Conservation (phyloP, 1,140 invertebrate species). For the Papilio glaucus region DNA sequence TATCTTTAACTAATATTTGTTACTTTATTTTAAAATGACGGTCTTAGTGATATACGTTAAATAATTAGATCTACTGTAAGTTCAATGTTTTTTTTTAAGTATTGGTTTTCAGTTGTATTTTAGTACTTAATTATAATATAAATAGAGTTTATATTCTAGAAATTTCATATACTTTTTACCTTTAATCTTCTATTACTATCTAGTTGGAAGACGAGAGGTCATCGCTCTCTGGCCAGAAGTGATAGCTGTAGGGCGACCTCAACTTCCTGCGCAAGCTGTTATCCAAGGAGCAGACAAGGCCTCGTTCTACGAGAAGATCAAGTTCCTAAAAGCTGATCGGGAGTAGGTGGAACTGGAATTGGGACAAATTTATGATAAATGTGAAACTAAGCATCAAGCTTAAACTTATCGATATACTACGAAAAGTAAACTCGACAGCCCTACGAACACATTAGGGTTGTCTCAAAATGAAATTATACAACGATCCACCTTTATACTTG, state of each 20-base stretch:
- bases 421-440: conserved; percentile 41
- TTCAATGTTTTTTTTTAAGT: not conserved
- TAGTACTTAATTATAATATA: no score
- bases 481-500: conserved; percentile 74
- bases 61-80: conserved; percentile 1
- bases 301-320: conserved; percentile 90
- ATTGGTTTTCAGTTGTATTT: no score
- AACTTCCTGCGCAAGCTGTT: conserved; percentile 89
- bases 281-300: conserved; percentile 92
- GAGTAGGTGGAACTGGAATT: conserved; percentile 85
- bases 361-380: conserved; percentile 67
- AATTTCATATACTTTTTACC: no score
- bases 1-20: not conserved
- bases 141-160: no score
- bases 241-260: conserved; percentile 89
- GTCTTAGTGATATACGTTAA: no score
- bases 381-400: no score
- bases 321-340: conserved; percentile 92
- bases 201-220: conserved; percentile 89
- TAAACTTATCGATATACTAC: conserved; percentile 40
- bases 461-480: conserved; percentile 80
- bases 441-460: conserved; percentile 70
- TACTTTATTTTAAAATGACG: not conserved
- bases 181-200: no score
- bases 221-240: conserved; percentile 86